Evolutionary conservation across 2,113 vertebrate genomes (phyloP).

Genomic region (Pelusios castaneus): DNA sequence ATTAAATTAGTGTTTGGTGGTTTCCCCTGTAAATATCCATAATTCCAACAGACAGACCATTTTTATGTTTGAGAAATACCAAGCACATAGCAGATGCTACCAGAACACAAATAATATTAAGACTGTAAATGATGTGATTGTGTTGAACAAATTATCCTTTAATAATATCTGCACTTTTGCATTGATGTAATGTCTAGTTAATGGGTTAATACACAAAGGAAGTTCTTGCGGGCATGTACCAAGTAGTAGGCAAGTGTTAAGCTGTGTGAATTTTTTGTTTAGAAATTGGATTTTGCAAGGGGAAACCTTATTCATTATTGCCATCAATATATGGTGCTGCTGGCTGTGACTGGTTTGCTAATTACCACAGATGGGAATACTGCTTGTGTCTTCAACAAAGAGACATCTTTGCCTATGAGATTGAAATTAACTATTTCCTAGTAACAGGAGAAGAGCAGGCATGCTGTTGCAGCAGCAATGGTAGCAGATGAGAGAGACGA

Average conservation of each 20-base stretch:
- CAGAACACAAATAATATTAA: neutral
- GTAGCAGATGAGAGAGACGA: neutral
- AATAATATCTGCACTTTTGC: neutral
- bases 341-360: neutral
- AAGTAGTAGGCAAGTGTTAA: neutral
- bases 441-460: neutral
- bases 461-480: neutral
- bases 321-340: neutral
- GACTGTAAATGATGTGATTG: neutral
- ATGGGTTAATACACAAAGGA: neutral
- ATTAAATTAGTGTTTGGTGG: neutral
- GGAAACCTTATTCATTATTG: neutral
- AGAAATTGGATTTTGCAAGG: neutral
- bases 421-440: neutral
- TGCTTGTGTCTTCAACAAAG: neutral
- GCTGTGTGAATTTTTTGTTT: neutral
- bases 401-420: neutral
- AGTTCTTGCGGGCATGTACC: neutral
- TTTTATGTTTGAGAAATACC: neutral
- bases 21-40: neutral
- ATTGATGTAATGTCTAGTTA: neutral
- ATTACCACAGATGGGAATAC: too few species aligned
- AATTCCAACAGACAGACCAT: neutral
- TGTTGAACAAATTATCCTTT: neutral
- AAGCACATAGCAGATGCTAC: neutral